Conservation (phyloP, 2,888 invertebrate genomes). For the Phorcus lineatus region DNA sequence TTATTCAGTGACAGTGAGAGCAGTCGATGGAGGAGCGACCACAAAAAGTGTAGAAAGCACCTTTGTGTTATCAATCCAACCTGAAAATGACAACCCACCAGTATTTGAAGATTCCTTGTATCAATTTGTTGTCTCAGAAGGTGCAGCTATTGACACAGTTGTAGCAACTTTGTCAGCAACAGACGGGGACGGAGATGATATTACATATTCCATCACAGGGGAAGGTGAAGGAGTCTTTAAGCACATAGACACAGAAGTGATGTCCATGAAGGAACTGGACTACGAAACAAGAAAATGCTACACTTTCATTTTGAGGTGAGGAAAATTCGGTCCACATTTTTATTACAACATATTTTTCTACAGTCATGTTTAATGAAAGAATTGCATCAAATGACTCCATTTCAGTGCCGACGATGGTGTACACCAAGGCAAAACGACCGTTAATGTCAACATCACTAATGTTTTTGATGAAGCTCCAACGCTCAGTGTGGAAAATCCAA, state of each 20-base stretch:
- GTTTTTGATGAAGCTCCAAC: background rate
- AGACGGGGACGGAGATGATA: background rate
- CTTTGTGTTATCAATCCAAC: background rate
- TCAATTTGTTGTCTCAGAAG: background rate
- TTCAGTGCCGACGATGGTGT: slow-evolving; percentile 4
- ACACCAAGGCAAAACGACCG: background rate
- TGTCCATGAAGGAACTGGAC: background rate
- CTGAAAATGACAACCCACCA: slow-evolving; percentile 6
- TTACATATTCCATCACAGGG: background rate
- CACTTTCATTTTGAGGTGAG: background rate
- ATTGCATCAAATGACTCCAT: background rate
- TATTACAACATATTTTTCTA: too few relatives aligned
- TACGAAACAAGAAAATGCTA: slow-evolving; percentile 1
- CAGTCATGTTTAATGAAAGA: too few relatives aligned
- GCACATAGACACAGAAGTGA: background rate
- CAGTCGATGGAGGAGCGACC: background rate
- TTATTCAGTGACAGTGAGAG: background rate
- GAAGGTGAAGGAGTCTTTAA: background rate
- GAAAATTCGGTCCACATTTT: background rate
- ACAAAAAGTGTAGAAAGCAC: background rate
- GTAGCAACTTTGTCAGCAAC: background rate
- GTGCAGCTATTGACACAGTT: background rate
- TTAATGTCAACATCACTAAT: background rate
- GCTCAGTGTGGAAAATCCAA: background rate
- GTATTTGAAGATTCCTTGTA: background rate